Percentiles rank a stretch among this genome's conserved stretches.
Evolutionary conservation across 2,888 invertebrate species (phyloP).

Genomic region (Machimus rusticus): DNA sequence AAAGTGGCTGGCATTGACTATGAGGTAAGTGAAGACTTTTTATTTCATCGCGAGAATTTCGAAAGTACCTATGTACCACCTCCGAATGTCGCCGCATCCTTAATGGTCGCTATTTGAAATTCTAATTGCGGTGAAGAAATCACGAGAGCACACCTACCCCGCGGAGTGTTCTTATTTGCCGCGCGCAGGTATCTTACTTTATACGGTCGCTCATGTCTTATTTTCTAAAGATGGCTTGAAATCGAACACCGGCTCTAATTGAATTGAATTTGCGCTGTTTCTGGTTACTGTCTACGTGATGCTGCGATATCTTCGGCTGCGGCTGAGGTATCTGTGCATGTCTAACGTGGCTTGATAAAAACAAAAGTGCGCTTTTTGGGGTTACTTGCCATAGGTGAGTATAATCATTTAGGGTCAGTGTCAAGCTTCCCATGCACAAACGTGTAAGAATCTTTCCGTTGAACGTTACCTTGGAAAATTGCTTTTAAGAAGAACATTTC

Average conservation of each 20-base stretch:
- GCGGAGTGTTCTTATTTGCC: not conserved
- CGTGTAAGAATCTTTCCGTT: not conserved
- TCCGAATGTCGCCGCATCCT: not conserved
- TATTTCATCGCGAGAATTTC: not conserved
- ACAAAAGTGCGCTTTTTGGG: not conserved
- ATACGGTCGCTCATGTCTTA: constrained; percentile 12
- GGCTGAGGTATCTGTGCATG: not conserved
- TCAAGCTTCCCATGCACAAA: not conserved
- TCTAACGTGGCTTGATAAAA: not conserved
- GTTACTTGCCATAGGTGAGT: not conserved
- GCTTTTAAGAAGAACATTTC: not conserved
- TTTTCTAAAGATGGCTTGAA: constrained; percentile 33
- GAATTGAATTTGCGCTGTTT: constrained; percentile 30
- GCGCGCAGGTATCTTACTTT: constrained; percentile 13
- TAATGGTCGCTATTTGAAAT: constrained; percentile 19
- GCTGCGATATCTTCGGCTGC: not conserved
- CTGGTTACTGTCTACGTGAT: not conserved
- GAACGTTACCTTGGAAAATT: not conserved
- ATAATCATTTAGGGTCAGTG: not conserved
- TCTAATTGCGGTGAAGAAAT: constrained; percentile 23
- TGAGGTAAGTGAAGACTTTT: not conserved
- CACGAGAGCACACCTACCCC: constrained; percentile 3
- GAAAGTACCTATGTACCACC: not conserved
- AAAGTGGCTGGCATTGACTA: not conserved
- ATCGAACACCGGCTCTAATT: constrained; percentile 32